These are phyloP conservation scores for Enchytraeus crypticus DNA, from an alignment of 2,888 invertebrate species.

Conservation along the genomic window DNA sequence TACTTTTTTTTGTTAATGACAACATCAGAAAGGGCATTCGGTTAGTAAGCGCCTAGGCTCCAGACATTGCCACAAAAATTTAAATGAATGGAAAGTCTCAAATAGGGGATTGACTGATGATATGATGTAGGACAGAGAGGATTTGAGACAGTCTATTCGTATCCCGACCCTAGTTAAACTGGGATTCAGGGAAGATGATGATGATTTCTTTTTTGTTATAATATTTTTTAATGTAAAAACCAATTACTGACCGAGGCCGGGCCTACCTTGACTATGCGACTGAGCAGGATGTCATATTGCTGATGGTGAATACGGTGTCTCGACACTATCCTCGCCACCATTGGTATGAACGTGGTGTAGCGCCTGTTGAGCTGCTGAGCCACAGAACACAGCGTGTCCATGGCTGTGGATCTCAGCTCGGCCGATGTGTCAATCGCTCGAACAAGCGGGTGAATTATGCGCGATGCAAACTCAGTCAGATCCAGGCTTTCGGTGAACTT, in stretches of 20 bases:
- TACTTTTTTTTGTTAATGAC: too few relatives aligned
- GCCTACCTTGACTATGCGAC: constrained; percentile 41
- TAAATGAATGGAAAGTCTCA: too few relatives aligned
- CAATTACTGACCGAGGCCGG: not conserved
- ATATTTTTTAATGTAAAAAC: not conserved
- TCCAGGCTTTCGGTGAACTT: constrained; percentile 80
- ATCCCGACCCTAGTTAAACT: too few relatives aligned
- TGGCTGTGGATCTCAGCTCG: constrained; percentile 63
- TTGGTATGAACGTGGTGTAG: constrained; percentile 81
- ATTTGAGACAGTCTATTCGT: too few relatives aligned
- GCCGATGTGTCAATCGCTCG: constrained; percentile 70
- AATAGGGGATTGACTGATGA: too few relatives aligned
- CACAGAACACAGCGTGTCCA: constrained; percentile 82
- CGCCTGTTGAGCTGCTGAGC: constrained; percentile 80
- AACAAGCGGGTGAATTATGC: constrained; percentile 87
- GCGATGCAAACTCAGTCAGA: constrained; percentile 80
- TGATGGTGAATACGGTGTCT: constrained; percentile 55
- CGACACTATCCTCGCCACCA: constrained; percentile 67
- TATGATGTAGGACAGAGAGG: too few relatives aligned
- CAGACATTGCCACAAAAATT: too few relatives aligned
- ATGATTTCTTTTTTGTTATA: not conserved
- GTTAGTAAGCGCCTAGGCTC: too few relatives aligned
- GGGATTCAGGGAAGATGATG: too few relatives aligned
- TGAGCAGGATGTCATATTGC: constrained; percentile 66
- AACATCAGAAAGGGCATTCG: too few relatives aligned